These are phyloP conservation scores for Paramacrobiotus metropolitanus DNA, from an alignment of 1,140 invertebrate species.

Conservation along the genomic window DNA sequence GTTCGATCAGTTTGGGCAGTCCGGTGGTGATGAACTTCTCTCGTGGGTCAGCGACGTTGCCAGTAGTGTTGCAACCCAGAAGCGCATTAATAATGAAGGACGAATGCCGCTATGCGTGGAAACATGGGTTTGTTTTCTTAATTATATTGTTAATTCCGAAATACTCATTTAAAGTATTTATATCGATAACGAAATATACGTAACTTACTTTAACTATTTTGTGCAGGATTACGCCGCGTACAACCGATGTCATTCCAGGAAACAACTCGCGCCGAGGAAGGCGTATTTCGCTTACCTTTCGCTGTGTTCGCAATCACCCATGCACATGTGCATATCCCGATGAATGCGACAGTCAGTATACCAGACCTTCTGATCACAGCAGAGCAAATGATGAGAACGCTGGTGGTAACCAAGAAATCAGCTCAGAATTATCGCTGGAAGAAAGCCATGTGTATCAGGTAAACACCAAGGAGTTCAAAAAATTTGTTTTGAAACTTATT, in stretches of 20 bases:
- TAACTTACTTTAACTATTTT: too few species aligned
- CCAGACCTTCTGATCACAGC: too few species aligned
- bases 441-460: background rate
- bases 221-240: slow-evolving; percentile 56
- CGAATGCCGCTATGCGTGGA: slow-evolving; percentile 39
- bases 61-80: slow-evolving; percentile 41
- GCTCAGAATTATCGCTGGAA: background rate
- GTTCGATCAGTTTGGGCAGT: slow-evolving; percentile 67
- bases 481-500: too few species aligned
- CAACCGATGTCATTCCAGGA: slow-evolving; percentile 40
- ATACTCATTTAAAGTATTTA: too few species aligned
- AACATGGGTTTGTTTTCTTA: slow-evolving; percentile 24
- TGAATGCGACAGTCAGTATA: slow-evolving; percentile 33
- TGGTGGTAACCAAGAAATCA: background rate
- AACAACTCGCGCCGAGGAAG: slow-evolving; percentile 32
- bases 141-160: too few species aligned
- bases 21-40: slow-evolving; percentile 67
- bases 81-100: slow-evolving; percentile 60
- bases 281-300: slow-evolving; percentile 67
- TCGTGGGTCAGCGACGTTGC: slow-evolving; percentile 31
- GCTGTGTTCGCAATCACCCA: slow-evolving; percentile 35
- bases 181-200: too few species aligned
- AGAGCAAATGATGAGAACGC: slow-evolving; percentile 5
- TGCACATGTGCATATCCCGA: slow-evolving; percentile 33
- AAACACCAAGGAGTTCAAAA: too few species aligned